Evolutionary conservation across 2,113 vertebrate genomes (phyloP), one percentile per base, ranked within the genome.

Genomic region (Chaetodon trifascialis): DNA sequence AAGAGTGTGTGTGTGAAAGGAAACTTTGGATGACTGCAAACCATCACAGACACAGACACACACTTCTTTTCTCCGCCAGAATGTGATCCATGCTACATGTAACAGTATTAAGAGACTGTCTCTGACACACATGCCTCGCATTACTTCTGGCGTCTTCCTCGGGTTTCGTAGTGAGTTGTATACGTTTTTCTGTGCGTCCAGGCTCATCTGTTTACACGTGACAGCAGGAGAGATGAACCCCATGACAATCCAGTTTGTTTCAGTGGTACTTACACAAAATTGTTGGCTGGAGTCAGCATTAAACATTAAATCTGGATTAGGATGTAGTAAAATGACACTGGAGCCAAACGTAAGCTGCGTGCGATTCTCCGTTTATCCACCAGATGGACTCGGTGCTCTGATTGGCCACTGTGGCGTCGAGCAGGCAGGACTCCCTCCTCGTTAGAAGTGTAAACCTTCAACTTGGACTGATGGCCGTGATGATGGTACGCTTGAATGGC

Each of bases 371-470:
- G 9, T 71, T 73, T 25, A 40, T 67, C 93, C 94, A 93, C 85
- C 84, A 94, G 94, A 83, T 93, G 92, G 93, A 74, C 83, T 89
- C 87, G 55, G 70, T 73, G 88, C 25, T 92, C 86, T 69, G 83
- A 92, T 73, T 25, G 88, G 75, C 23, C 65, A 2, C 67, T 71
- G 82, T 77, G 71, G 70, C 81, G 15, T 34, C 6, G 2, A 36
- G n/a, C 30, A 12, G 49, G 11, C 69, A 76, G 62, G 54, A 73
- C 68, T 84, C 51, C 69, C 70, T 79, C 65, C 82, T 74, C 60
- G 55, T 55, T 36, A 62, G 74, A 88, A 42, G 79, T 75, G 64
- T 52, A 87, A 83, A 74, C 79, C 84, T 76, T 82, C 44, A 77
- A 80, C 76, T 88, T 78, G 73, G 78, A 76, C 47, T 40, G 76